Conservation (phyloP, 2,113 vertebrate species). For the Phalacrocorax pelagicus region DNA sequence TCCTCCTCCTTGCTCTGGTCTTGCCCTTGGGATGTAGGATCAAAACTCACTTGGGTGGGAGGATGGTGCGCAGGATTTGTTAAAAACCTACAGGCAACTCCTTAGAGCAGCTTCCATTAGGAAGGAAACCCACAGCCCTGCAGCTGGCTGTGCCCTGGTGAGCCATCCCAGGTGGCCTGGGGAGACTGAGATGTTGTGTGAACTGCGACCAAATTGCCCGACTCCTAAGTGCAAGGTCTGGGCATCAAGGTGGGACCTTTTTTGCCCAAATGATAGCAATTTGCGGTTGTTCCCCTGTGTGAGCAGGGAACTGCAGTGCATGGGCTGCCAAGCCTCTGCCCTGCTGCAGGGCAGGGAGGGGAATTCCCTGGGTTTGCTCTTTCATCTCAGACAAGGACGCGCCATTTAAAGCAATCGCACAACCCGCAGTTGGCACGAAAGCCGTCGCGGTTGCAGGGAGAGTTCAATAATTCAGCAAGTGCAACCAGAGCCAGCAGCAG, state of each 20-base stretch:
- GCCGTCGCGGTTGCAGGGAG: not conserved
- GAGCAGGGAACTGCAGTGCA: not conserved
- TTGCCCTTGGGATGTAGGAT: not conserved
- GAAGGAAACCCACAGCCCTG: not conserved
- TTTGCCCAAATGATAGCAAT: not conserved
- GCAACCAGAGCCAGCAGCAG: conserved; percentile 6
- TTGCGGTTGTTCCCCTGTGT: not conserved
- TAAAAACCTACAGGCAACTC: not conserved
- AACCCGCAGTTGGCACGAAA: not conserved
- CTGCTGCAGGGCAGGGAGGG: not conserved
- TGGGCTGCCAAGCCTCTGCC: not conserved
- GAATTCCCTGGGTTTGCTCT: conserved; percentile 30
- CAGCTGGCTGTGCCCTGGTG: not conserved
- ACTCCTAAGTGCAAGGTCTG: not conserved
- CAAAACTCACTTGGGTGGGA: not conserved
- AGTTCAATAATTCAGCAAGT: conserved; percentile 33
- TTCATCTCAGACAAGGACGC: not conserved
- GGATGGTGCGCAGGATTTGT: not conserved
- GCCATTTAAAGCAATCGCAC: not conserved
- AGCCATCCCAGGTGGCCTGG: not conserved
- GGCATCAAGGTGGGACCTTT: not conserved
- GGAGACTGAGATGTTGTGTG: not conserved
- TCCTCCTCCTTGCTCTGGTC: not conserved
- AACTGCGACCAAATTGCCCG: not conserved
- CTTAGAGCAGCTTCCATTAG: not conserved